Percentiles rank a stretch among this genome's conserved stretches.
phyloP scores from a whole-genome alignment of 2,888 invertebrate genomes.

The Euproctis similis region DNA sequence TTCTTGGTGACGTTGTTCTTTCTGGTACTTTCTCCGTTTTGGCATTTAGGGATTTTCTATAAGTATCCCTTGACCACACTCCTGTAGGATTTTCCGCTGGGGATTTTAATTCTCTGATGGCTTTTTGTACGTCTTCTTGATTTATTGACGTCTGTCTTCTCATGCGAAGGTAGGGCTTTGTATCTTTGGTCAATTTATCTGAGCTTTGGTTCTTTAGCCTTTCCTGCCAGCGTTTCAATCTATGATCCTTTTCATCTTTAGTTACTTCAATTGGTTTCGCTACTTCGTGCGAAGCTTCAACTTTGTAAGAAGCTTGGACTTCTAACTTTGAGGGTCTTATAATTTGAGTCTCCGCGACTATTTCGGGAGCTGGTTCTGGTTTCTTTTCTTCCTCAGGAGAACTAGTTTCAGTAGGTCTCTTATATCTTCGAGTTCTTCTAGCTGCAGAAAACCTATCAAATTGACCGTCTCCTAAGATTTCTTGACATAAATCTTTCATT shows the following conservation, averaged over 20 bases:
- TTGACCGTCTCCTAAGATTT: constrained; percentile 82
- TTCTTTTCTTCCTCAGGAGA: constrained; percentile 75
- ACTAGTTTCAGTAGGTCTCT: constrained; percentile 77
- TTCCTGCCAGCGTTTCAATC: constrained; percentile 82
- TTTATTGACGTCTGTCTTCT: constrained; percentile 82
- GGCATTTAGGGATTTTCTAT: constrained; percentile 48
- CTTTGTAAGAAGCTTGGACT: constrained; percentile 69
- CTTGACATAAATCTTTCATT: constrained; percentile 66
- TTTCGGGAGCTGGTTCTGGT: constrained; percentile 51
- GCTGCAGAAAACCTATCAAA: constrained; percentile 90
- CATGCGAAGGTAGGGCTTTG: constrained; percentile 65
- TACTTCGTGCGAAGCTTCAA: constrained; percentile 49
- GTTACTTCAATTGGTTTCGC: constrained; percentile 51
- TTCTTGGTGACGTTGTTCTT: constrained; percentile 61
- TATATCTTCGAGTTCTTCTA: constrained; percentile 87
- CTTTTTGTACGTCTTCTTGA: constrained; percentile 81
- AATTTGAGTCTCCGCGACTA: constrained; percentile 73
- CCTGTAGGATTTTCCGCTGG: constrained; percentile 78
- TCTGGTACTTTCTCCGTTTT: constrained; percentile 47
- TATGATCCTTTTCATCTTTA: constrained; percentile 74
- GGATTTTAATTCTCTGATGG: constrained; percentile 79
- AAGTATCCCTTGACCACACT: constrained; percentile 73
- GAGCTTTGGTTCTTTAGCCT: constrained; percentile 77
- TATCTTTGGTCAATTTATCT: constrained; percentile 65
- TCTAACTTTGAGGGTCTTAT: constrained; percentile 69